phyloP scores from a whole-genome alignment of 2,888 invertebrate species.

The Pseudococcus viburni region DNA sequence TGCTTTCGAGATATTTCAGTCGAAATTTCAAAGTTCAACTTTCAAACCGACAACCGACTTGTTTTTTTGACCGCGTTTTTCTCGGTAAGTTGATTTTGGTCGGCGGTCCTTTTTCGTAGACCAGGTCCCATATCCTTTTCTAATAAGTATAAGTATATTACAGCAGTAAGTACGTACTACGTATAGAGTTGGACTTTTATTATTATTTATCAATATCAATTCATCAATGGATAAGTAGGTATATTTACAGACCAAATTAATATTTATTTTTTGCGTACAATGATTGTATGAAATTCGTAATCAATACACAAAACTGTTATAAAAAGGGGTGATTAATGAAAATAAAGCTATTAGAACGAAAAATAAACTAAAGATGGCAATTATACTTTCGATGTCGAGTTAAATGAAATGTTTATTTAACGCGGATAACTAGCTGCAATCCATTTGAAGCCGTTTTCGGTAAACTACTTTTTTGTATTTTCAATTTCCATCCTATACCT shows the following conservation, averaged over 20 bases:
- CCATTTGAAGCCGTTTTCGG: constrained; percentile 46
- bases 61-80: too few relatives aligned
- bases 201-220: background rate
- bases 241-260: background rate
- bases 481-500: constrained; percentile 9
- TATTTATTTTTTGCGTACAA: constrained; percentile 19
- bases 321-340: background rate
- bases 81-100: too few relatives aligned
- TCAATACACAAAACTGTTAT: constrained; percentile 36
- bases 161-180: too few relatives aligned
- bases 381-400: background rate
- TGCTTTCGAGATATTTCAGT: too few relatives aligned
- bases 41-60: too few relatives aligned
- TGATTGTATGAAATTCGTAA: constrained; percentile 33
- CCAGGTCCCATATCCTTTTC: too few relatives aligned
- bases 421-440: constrained; percentile 61
- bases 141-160: too few relatives aligned
- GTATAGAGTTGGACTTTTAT: background rate
- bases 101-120: too few relatives aligned
- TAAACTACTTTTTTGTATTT: constrained; percentile 20
- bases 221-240: background rate
- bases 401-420: constrained; percentile 63
- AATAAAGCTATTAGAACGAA: constrained; percentile 20
- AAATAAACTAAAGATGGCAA: constrained; percentile 43
- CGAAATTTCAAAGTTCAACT: too few relatives aligned